These are phyloP conservation scores for Ormyrus thymus DNA, from an alignment of 2,888 invertebrate species.

Conservation along the genomic window DNA sequence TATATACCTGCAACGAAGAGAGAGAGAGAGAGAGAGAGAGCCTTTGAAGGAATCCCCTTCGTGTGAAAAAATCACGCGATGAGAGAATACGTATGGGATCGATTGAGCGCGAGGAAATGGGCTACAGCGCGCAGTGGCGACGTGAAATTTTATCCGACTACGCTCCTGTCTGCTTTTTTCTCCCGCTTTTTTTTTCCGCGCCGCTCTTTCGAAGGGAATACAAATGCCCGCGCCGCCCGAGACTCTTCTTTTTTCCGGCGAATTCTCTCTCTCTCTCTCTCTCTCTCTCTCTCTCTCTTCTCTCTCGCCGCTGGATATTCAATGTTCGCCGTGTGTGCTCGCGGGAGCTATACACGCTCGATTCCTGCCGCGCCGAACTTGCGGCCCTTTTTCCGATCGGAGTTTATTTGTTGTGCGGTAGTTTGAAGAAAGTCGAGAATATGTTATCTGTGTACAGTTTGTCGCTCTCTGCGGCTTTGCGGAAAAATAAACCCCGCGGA, in stretches of 20 bases:
- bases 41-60: constrained; percentile 46
- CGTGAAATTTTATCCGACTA: constrained; percentile 43
- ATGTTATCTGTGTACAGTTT: no score
- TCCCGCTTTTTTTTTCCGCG: no score
- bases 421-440: no score
- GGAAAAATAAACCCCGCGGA: no score
- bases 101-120: constrained; percentile 62
- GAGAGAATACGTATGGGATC: constrained; percentile 55
- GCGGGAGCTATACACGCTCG: neutral
- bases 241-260: neutral
- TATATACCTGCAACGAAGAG: constrained; percentile 5
- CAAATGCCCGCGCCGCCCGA: neutral
- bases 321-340: neutral
- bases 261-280: constrained; percentile 5
- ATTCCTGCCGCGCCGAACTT: no score
- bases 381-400: no score
- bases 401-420: no score
- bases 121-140: neutral
- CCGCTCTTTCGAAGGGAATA: no score
- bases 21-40: constrained; percentile 31
- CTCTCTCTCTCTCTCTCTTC: neutral
- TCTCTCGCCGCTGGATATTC: neutral
- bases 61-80: constrained; percentile 55
- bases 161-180: no score
- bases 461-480: no score